Base-by-base conservation (phyloP, 1,140 invertebrate species). In the Paraescarpia echinospica region DNA sequence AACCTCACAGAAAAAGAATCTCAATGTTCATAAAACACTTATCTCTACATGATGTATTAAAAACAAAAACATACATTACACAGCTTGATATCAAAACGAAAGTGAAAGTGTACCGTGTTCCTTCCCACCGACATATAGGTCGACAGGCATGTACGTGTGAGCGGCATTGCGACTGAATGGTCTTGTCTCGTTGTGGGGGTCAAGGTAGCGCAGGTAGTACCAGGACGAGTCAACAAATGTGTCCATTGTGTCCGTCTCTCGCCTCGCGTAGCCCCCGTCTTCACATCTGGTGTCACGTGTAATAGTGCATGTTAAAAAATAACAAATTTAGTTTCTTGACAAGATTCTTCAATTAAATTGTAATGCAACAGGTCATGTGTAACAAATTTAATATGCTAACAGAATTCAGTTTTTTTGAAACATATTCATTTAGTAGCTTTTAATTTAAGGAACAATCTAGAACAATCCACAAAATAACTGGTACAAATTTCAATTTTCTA, bases 191-290 rank as follows among this genome's bases (percentile, higher is more conserved):
- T 99, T 99, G n/a, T 97, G 95, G 9, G 97, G 96, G 96, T 99
- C 98, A 90, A 99, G 96, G 96, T 97, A 99, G 92, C 99, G 97
- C 93, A 99, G 97, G 96, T 97, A 99, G 96, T 99, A 99, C 99
- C 99, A 99, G 4, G 98, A 98, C 89, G 99, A 99, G 96, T 99
- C 99, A 48, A 99, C 98, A 97, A 99, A 99, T 14, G 99, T 99
- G 95, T 99, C 99, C 98, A 99, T 98, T 1, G 99, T 99, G 95
- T 99, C 99, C 0, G 98, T 98, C 97, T 99, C 99, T 92, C 98
- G 96, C 93, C 95, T 96, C 0, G 98, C 98, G 34, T 96, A 77
- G 34, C 96, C 96, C 0, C 97, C 97, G 95, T 96, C 96, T 59
- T 93, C 93, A 93, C 93, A 93, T 90, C 91, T 93, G 35, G 41